phyloP scores from a whole-genome alignment of 2,888 invertebrate genomes.

The Nomada ruficornis region DNA sequence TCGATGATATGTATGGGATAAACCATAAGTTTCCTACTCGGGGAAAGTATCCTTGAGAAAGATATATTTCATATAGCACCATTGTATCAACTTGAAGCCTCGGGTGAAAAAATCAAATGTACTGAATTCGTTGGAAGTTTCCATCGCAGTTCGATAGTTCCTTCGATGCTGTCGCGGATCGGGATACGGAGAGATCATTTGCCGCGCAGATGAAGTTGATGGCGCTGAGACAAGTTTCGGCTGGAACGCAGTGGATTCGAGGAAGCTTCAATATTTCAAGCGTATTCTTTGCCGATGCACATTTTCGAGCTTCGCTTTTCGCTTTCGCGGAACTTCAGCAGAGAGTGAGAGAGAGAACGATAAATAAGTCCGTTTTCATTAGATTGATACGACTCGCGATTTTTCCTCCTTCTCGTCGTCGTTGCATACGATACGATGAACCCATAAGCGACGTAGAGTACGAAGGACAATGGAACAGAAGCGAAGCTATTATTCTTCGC shows the following conservation, averaged over 20 bases:
- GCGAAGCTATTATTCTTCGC: background rate
- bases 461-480: constrained; percentile 41
- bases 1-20: background rate
- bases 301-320: constrained; percentile 45
- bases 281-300: constrained; percentile 56
- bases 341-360: constrained; percentile 50
- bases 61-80: background rate
- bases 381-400: constrained; percentile 47
- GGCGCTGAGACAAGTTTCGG: constrained; percentile 51
- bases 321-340: constrained; percentile 50
- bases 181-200: constrained; percentile 10
- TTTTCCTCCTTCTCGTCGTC: constrained; percentile 31
- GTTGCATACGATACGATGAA: constrained; percentile 55
- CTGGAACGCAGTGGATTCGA: constrained; percentile 54
- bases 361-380: constrained; percentile 66
- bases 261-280: constrained; percentile 65
- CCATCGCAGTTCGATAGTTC: background rate
- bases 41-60: too few species aligned
- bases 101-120: background rate
- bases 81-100: background rate
- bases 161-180: background rate
- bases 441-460: constrained; percentile 54
- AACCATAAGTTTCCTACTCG: too few species aligned
- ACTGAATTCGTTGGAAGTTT: background rate
- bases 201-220: constrained; percentile 40